phyloP scores from a whole-genome alignment of 2,797 vertebrate species.

The Lacerta agilis region DNA sequence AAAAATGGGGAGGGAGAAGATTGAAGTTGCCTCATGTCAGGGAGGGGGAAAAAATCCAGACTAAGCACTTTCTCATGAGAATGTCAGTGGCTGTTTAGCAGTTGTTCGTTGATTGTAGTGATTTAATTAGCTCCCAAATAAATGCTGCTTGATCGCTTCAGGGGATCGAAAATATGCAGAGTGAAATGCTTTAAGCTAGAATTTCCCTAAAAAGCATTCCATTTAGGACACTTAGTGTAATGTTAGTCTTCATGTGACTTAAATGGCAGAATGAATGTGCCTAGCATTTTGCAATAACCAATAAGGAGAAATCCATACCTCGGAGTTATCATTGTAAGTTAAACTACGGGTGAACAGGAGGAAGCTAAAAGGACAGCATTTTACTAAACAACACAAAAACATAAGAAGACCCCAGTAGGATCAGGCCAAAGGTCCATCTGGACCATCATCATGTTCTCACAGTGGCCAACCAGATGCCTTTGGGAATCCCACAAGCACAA shows the following conservation, averaged over 20 bases:
- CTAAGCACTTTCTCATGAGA: constrained; percentile 35
- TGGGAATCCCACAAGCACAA: too few species aligned
- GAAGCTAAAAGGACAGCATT: not conserved
- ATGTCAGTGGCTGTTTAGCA: constrained; percentile 45
- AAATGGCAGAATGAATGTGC: not conserved
- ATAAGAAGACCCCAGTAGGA: not conserved
- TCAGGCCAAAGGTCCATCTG: too few species aligned
- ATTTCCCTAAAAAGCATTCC: constrained; percentile 47
- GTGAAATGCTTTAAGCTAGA: constrained; percentile 50
- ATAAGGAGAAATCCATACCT: not conserved
- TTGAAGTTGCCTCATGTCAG: constrained; percentile 21
- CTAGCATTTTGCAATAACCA: not conserved
- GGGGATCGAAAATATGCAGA: constrained; percentile 52
- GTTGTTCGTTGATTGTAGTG: constrained; percentile 35
- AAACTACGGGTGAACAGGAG: constrained; percentile 29
- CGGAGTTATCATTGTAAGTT: not conserved
- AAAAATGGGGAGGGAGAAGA: constrained; percentile 47
- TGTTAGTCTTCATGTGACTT: not conserved
- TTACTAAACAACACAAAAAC: not conserved
- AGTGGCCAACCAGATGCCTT: too few species aligned
- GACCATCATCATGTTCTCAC: too few species aligned
- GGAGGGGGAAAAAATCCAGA: constrained; percentile 25
- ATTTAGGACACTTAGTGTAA: constrained; percentile 51
- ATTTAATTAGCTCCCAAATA: constrained; percentile 60
- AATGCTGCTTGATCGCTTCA: constrained; percentile 42